Base-by-base conservation (phyloP, 2,888 invertebrate species). In the Bellardia pandia region DNA sequence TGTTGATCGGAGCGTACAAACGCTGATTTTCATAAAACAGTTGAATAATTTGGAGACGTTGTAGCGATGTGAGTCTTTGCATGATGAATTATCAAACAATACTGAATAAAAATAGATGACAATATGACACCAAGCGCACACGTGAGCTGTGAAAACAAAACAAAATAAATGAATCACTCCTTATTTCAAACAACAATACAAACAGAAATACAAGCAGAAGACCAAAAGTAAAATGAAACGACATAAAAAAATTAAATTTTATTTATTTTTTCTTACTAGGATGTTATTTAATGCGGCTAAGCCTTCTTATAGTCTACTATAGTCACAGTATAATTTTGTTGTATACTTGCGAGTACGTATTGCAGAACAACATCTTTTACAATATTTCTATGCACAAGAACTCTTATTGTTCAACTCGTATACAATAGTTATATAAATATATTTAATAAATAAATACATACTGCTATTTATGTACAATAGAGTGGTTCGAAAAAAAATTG, bases 281-380 rank as follows among this genome's bases (percentile, higher is more conserved):
- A 81, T 82, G 16, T 16, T 81, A 51, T 75, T 60, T 75, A 60
- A 68, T 82, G 68, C 82, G 33, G 6, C 69, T 69, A 69, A 82
- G 82, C 69, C 76, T 69, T 69, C 16, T 7, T 16, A 62, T 11
- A 11, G 45, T 45, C 80, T 74, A 74, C 75, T 75, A 68, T 75
- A 23, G 23, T 75, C 51, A 76, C 51, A 82, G 60, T 53, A 13
- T 68, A 64, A 48, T 74, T 75, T 66, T 71, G 23, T 30, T 58
- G 4, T 62, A 14, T 53, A 60, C 3, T 48, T 51, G 9, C 42
- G 60, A 60, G 45, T 48, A 11, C 14, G 6, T n/a, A 72, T 40
- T 64, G 56, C 16, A 53, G 62, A 9, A 51, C 5, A 80, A 30
- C 40, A 80, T 62, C 62, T 45, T 48, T 23, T 37, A 37, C 45